phyloP scores from a whole-genome alignment of 2,797 vertebrate genomes.

The Nothura maculosa region DNA sequence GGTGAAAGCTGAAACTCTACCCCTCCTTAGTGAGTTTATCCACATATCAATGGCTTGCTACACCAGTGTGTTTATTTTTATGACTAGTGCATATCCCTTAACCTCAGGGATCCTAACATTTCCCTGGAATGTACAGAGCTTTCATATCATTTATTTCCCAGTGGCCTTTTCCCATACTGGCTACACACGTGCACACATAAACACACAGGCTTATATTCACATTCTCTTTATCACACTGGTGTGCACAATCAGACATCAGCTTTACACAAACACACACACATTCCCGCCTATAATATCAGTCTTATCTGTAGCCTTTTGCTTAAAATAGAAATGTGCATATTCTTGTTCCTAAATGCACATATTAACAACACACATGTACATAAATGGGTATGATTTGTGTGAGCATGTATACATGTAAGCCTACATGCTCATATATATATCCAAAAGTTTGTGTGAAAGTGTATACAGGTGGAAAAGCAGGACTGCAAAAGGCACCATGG shows the following conservation, averaged over 20 bases:
- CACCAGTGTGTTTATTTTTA: conserved; percentile 71
- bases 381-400: background rate
- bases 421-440: accelerated
- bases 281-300: background rate
- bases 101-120: conserved; percentile 65
- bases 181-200: conserved; percentile 22
- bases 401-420: background rate
- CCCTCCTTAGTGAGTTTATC: conserved; percentile 61
- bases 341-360: accelerated
- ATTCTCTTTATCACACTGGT: conserved; percentile 15
- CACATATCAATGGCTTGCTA: conserved; percentile 62
- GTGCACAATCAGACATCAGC: conserved; percentile 18
- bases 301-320: background rate
- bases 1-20: conserved; percentile 77
- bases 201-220: conserved; percentile 24
- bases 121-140: conserved; percentile 72
- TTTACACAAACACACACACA: background rate
- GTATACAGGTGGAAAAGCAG: background rate
- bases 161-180: conserved; percentile 27
- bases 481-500: background rate
- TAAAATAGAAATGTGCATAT: accelerated
- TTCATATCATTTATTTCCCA: conserved; percentile 60
- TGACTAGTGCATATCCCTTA: conserved; percentile 67
- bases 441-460: background rate
- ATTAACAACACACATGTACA: background rate